Evolutionary conservation across 1,140 invertebrate genomes (phyloP).

Genomic region (Ceratina calcarata): DNA sequence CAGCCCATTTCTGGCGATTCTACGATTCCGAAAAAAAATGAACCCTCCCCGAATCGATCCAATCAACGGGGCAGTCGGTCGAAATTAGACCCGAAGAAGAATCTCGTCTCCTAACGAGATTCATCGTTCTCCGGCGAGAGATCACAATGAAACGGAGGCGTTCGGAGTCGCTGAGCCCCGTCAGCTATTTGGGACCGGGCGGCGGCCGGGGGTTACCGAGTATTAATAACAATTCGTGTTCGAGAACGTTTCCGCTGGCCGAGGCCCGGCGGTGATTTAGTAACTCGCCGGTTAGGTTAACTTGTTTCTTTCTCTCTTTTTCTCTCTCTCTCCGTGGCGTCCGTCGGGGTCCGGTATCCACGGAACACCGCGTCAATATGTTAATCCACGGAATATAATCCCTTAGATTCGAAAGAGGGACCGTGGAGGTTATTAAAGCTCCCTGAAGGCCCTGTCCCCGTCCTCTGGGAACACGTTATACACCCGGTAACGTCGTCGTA

Average conservation of each 20-base stretch:
- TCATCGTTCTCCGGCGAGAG: conserved; percentile 49
- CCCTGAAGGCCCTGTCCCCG: conserved; percentile 39
- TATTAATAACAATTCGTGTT: conserved; percentile 76
- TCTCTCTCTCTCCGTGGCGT: no score
- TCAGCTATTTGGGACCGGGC: conserved; percentile 48
- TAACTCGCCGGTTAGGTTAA: conserved; percentile 76
- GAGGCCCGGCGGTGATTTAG: conserved; percentile 75
- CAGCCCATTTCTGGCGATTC: neutral
- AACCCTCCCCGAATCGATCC: conserved; percentile 26
- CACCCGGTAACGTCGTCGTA: conserved; percentile 73
- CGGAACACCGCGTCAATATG: conserved; percentile 76
- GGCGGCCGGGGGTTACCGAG: conserved; percentile 38
- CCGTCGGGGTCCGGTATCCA: conserved; percentile 4
- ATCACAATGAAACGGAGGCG: conserved; percentile 20
- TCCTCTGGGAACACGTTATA: conserved; percentile 60
- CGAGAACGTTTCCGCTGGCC: conserved; percentile 67
- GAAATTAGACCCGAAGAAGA: conserved; percentile 23
- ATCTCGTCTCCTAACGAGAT: conserved; percentile 65
- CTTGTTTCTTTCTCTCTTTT: conserved; percentile 55
- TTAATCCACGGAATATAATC: conserved; percentile 79
- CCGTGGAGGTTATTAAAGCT: conserved; percentile 75
- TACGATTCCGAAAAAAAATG: conserved; percentile 9
- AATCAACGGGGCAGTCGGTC: conserved; percentile 34
- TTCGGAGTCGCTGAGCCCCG: conserved; percentile 20
- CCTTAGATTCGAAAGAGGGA: conserved; percentile 64